Evolutionary conservation across 2,113 vertebrate genomes (phyloP).

Genomic region (Carlito syrichta): DNA sequence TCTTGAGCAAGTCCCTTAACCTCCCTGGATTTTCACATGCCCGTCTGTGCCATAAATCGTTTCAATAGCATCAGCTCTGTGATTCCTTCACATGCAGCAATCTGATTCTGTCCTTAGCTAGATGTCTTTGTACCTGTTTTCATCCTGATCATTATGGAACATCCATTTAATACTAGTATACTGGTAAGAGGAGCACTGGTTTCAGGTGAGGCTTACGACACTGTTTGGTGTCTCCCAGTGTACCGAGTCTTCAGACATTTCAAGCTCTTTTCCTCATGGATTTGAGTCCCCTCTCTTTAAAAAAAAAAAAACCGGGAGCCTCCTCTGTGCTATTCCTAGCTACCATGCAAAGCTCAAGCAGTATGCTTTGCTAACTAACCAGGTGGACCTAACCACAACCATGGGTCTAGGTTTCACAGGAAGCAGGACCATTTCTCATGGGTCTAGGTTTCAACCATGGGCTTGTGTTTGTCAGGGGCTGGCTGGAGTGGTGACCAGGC

Average conservation of each 20-base stretch:
- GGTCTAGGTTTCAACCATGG: background rate
- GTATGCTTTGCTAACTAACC: background rate
- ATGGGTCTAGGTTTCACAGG: too few species aligned
- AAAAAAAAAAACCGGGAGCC: too few species aligned
- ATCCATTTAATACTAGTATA: background rate
- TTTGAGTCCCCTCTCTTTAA: background rate
- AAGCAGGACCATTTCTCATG: background rate
- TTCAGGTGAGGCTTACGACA: background rate
- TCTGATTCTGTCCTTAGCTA: background rate
- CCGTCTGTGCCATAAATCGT: background rate
- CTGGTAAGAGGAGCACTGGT: background rate
- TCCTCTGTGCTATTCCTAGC: background rate
- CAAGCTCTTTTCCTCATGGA: background rate
- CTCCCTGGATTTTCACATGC: background rate
- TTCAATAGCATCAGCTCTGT: background rate
- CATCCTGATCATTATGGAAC: background rate
- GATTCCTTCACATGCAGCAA: background rate
- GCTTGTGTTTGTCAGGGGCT: background rate
- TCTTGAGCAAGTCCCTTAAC: background rate
- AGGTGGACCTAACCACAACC: too few species aligned
- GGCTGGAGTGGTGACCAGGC: background rate
- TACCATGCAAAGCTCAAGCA: background rate
- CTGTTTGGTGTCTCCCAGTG: too few species aligned
- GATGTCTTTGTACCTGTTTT: background rate
- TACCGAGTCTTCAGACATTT: too few species aligned